phyloP scores from a whole-genome alignment of 2,888 invertebrate species.

The Lithophane socia region DNA sequence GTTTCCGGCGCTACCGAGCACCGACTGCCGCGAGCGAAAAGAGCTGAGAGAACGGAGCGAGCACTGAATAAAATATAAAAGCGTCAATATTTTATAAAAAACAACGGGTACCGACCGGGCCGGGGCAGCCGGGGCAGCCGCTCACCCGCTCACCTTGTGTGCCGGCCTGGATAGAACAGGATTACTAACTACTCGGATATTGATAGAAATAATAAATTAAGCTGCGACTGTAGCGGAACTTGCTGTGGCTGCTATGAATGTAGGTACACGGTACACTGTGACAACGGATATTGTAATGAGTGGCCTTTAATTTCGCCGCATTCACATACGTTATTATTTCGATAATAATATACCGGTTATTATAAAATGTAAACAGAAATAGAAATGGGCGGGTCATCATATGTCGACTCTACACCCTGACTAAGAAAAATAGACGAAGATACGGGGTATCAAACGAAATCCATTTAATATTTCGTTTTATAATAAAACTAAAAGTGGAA shows the following conservation, averaged over 20 bases:
- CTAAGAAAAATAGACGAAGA: no score
- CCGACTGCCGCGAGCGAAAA: conserved; percentile 30
- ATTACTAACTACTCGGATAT: conserved; percentile 45
- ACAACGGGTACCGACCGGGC: conserved; percentile 28
- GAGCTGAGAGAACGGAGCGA: conserved; percentile 40
- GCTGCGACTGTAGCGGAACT: conserved; percentile 18
- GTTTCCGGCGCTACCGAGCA: conserved; percentile 47
- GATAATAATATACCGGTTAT: not conserved
- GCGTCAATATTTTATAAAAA: conserved; percentile 65
- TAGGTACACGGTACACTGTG: not conserved
- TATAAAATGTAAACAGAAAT: not conserved
- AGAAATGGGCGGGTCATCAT: no score
- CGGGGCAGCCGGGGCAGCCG: conserved; percentile 6
- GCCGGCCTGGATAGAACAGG: not conserved
- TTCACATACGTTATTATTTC: conserved; percentile 17
- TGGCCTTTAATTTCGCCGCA: conserved; percentile 17
- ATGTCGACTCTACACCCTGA: no score
- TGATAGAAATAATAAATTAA: conserved; percentile 39
- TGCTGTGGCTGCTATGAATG: not conserved
- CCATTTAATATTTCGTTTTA: no score
- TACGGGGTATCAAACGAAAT: no score
- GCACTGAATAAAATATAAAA: conserved; percentile 60
- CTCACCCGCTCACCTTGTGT: conserved; percentile 11
- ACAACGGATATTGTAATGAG: conserved; percentile 33
- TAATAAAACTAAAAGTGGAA: no score